Conservation (phyloP, 2,888 invertebrate species). For the Ormyrus labotus region DNA sequence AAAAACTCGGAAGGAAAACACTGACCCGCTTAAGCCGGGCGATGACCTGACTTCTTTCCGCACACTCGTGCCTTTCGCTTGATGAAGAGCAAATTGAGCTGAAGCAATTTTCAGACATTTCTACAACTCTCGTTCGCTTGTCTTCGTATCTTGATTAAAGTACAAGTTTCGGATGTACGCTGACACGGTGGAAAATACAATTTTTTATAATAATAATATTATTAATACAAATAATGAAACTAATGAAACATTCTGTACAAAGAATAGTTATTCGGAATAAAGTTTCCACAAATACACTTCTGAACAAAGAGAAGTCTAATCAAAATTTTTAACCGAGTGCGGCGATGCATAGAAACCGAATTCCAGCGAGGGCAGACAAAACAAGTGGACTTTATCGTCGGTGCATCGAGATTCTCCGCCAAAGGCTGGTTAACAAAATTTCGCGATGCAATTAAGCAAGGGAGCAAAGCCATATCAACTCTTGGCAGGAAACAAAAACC, state of each 20-base stretch:
- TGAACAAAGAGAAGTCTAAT: too few species aligned
- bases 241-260: too few species aligned
- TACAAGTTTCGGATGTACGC: not conserved
- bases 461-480: not conserved
- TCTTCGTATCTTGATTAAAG: not conserved
- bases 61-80: not conserved
- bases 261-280: too few species aligned
- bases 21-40: slow-evolving; percentile 8
- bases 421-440: slow-evolving; percentile 38
- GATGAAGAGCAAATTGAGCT: not conserved
- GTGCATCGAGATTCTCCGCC: not conserved
- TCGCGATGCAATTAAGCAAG: slow-evolving; percentile 19
- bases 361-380: not conserved
- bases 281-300: too few species aligned
- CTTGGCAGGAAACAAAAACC: slow-evolving; percentile 27
- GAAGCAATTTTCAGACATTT: not conserved
- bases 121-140: not conserved
- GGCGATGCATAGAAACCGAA: slow-evolving; percentile 1
- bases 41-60: not conserved
- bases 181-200: too few species aligned
- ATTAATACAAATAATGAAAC: too few species aligned
- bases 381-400: not conserved
- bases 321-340: not conserved
- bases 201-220: too few species aligned
- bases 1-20: too few species aligned